phyloP scores from a whole-genome alignment of 2,797 vertebrate genomes.

The Hozukius guyotensis region DNA sequence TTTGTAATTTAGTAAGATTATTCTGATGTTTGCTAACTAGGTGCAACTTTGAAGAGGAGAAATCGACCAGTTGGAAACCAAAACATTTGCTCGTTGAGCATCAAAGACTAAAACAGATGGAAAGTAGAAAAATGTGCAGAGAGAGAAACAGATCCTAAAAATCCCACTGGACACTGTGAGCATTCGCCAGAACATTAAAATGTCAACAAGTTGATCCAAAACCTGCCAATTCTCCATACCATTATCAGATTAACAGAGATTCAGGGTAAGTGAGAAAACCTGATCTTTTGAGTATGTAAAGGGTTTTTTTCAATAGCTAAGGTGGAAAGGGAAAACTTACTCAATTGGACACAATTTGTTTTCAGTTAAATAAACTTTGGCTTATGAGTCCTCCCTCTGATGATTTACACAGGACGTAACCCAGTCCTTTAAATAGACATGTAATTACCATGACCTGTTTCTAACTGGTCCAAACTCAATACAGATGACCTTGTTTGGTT shows the following conservation, averaged over 20 bases:
- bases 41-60: constrained; percentile 6
- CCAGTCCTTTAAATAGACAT: constrained; percentile 19
- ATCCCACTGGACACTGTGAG: constrained; percentile 40
- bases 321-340: constrained; percentile 4
- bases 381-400: constrained; percentile 7
- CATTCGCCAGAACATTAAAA: constrained; percentile 53
- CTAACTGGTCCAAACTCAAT: constrained; percentile 33
- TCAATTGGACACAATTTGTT: constrained; percentile 12
- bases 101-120: constrained; percentile 67
- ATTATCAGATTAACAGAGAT: constrained; percentile 55
- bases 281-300: neutral
- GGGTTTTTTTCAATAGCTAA: neutral
- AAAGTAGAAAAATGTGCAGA: constrained; percentile 33
- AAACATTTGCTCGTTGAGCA: constrained; percentile 21
- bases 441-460: constrained; percentile 35
- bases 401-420: constrained; percentile 35
- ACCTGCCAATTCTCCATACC: constrained; percentile 31
- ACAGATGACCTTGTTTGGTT: constrained; percentile 35
- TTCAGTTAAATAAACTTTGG: constrained; percentile 27
- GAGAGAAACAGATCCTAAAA: constrained; percentile 46
- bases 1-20: neutral
- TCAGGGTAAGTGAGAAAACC: neutral
- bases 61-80: constrained; percentile 4
- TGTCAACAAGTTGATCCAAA: constrained; percentile 62
- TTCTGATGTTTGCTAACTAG: neutral